phyloP scores from a whole-genome alignment of 2,888 invertebrate genomes.

The Hirtodrosophila duncani region DNA sequence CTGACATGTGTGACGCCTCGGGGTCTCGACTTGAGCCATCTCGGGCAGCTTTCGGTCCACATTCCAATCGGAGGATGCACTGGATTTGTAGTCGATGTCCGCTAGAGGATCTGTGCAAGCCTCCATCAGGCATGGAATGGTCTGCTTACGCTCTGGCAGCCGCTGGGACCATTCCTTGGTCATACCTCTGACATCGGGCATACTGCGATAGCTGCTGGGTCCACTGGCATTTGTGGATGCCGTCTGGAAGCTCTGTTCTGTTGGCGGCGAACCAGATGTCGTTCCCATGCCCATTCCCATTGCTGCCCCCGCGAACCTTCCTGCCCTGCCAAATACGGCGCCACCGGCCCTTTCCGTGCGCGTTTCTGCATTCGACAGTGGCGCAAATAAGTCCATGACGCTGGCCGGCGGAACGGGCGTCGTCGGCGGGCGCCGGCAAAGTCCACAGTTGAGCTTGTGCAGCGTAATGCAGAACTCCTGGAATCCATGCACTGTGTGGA shows the following conservation, averaged over 20 bases:
- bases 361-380: not conserved
- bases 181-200: conserved; percentile 26
- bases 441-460: conserved; percentile 25
- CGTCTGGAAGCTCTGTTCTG: no score
- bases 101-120: not conserved
- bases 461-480: conserved; percentile 49
- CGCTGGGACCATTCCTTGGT: not conserved
- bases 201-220: conserved; percentile 19
- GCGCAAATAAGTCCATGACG: conserved; percentile 39
- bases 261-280: no score
- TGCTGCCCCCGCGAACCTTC: no score
- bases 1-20: conserved; percentile 4
- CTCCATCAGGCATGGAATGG: not conserved
- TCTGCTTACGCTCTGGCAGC: not conserved
- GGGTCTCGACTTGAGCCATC: not conserved
- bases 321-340: no score
- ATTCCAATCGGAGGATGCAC: conserved; percentile 38
- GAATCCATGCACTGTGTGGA: conserved; percentile 59
- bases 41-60: conserved; percentile 3
- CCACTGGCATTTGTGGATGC: no score
- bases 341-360: no score
- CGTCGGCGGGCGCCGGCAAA: not conserved
- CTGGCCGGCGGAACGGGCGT: conserved; percentile 16
- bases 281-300: not conserved
- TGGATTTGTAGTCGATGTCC: not conserved